Evolutionary conservation across 2,888 invertebrate species (phyloP), one percentile per base, ranked within the genome.

Genomic region (Automeris io): DNA sequence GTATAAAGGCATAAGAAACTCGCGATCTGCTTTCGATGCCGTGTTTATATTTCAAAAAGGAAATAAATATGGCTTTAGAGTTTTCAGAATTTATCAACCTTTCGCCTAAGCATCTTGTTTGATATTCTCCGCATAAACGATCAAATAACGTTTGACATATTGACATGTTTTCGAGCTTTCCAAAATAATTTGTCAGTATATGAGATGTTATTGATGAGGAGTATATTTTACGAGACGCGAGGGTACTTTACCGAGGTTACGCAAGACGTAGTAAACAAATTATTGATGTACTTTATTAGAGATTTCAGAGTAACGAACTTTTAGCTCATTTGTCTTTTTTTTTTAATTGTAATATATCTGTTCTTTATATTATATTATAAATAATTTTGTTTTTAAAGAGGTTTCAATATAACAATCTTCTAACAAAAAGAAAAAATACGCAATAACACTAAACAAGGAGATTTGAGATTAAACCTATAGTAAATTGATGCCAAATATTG

Each of bases 171-270:
- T 29, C 16, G 16, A 16, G 5, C 16, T 29, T 5, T 16, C 29
- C n/a, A n/a, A 16, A 16, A n/a, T 39, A 34, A 36, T 33, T 33
- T 40, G 26, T 36, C 33, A 36, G 25, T 23, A 31, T 19, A 25
- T 7, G 11, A 18, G 8, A 32, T n/a, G 40, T 36, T 40, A 40
- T 40, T 40, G 36, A 40, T 36, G 36, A 33, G 11, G 7, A 24
- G 33, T 3, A 40, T 36, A 33, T 36, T 36, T 40, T 25, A 25
- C 25, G 22, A 23, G 8, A 9, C 12, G 18, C 16, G 25, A 33
- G 3, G 13, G 23, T 33, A 26, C 4, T 29, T 35, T 16, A 37
- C 23, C 16, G 31, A 5, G 29, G 29, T 29, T 32, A 23, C 18
- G 23, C 11, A 9, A 22, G 21, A 36, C 9, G 26, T 19, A 8